Conservation (phyloP, 2,888 invertebrate genomes). For the Gryllus longicercus region DNA sequence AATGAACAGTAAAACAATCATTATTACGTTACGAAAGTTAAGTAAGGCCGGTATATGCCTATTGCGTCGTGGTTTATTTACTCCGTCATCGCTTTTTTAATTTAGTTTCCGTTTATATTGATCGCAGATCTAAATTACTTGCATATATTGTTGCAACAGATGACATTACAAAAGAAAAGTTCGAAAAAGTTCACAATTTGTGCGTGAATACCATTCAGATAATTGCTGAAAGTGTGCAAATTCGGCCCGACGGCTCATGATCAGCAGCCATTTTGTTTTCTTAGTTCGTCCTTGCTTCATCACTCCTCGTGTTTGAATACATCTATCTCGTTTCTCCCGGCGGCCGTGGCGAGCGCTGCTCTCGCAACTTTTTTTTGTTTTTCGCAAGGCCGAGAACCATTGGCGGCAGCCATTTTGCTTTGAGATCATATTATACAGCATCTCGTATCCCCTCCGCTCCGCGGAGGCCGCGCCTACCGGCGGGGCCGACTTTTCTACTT, state of each 20-base stretch:
- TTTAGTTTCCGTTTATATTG: too few species aligned
- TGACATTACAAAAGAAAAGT: too few species aligned
- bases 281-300: conserved; percentile 17
- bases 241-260: not conserved
- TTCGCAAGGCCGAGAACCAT: conserved; percentile 8
- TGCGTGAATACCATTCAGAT: not conserved
- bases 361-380: not conserved
- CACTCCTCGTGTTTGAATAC: conserved; percentile 17
- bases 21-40: too few species aligned
- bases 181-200: too few species aligned
- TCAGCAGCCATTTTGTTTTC: conserved; percentile 8
- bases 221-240: not conserved
- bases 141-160: too few species aligned
- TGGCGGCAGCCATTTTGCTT: conserved; percentile 9
- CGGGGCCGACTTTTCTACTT: conserved; percentile 20
- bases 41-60: too few species aligned
- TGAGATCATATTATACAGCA: conserved; percentile 8
- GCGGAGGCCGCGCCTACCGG: conserved; percentile 21
- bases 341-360: not conserved
- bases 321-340: not conserved
- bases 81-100: too few species aligned
- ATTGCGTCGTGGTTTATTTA: too few species aligned
- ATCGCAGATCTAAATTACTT: too few species aligned
- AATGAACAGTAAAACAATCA: too few species aligned
- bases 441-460: not conserved